Conservation (phyloP, 2,888 invertebrate species). For the Polydrusus pterygomalis region DNA sequence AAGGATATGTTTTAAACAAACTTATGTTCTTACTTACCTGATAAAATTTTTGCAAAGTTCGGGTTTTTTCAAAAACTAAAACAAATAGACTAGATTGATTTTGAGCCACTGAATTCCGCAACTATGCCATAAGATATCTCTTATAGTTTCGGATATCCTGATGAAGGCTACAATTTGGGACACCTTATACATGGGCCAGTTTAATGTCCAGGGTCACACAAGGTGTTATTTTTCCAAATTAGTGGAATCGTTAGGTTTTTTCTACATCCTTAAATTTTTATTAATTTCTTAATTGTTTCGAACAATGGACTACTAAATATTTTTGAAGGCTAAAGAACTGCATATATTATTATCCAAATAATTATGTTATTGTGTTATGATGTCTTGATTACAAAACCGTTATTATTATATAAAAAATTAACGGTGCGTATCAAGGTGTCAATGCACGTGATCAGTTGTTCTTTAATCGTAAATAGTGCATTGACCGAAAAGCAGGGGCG, state of each 20-base stretch:
- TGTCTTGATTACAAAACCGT: conserved; percentile 1
- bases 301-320: conserved; percentile 3
- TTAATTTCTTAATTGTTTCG: conserved; percentile 1
- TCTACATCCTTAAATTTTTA: neutral
- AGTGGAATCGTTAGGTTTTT: neutral
- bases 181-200: too few species aligned
- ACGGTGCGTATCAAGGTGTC: conserved; percentile 5
- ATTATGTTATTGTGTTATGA: conserved; percentile 1
- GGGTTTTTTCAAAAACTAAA: too few species aligned
- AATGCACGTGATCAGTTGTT: neutral
- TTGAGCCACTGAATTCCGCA: too few species aligned
- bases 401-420: conserved; percentile 2
- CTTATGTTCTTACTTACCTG: too few species aligned
- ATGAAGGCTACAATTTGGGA: too few species aligned
- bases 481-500: neutral
- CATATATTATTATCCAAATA: neutral
- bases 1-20: too few species aligned
- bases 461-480: neutral
- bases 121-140: too few species aligned
- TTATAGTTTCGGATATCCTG: too few species aligned
- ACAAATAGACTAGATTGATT: too few species aligned
- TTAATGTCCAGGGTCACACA: too few species aligned
- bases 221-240: neutral
- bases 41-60: too few species aligned
- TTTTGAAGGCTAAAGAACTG: neutral